Percentiles rank a stretch among this genome's conserved stretches.
Conservation (phyloP, 2,888 invertebrate species). For the Agrilus biguttatus region DNA sequence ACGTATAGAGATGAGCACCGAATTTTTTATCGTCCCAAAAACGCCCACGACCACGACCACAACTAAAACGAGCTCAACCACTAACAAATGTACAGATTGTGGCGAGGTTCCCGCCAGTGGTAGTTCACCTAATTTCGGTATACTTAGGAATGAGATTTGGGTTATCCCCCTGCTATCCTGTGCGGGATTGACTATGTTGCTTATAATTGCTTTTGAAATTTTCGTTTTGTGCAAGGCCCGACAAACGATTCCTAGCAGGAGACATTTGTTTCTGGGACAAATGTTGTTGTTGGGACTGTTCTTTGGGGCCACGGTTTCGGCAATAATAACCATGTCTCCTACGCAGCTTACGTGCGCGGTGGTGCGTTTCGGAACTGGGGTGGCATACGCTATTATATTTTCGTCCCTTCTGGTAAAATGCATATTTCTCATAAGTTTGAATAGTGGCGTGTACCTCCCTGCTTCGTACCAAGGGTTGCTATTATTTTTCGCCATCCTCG, state of each 20-base stretch:
- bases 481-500: conserved; percentile 79
- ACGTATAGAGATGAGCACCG: conserved; percentile 68
- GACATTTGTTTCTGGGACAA: conserved; percentile 78
- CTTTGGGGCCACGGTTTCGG: conserved; percentile 64
- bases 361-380: conserved; percentile 68
- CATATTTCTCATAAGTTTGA: conserved; percentile 82
- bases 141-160: conserved; percentile 65
- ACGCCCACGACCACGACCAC: conserved; percentile 28
- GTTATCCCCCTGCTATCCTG: conserved; percentile 78
- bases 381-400: conserved; percentile 74
- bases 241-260: conserved; percentile 66
- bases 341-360: conserved; percentile 68
- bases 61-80: conserved; percentile 23
- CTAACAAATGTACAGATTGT: conserved; percentile 26
- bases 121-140: conserved; percentile 16
- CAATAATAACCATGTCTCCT: conserved; percentile 63
- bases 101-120: conserved; percentile 6
- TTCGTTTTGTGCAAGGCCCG: conserved; percentile 80
- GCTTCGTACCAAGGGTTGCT: conserved; percentile 84
- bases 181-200: conserved; percentile 68
- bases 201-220: conserved; percentile 76
- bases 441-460: conserved; percentile 81
- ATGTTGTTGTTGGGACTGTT: conserved; percentile 74
- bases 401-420: conserved; percentile 86
- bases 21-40: conserved; percentile 65